phyloP scores from a whole-genome alignment of 2,888 invertebrate genomes.

The Baronia brevicornis region DNA sequence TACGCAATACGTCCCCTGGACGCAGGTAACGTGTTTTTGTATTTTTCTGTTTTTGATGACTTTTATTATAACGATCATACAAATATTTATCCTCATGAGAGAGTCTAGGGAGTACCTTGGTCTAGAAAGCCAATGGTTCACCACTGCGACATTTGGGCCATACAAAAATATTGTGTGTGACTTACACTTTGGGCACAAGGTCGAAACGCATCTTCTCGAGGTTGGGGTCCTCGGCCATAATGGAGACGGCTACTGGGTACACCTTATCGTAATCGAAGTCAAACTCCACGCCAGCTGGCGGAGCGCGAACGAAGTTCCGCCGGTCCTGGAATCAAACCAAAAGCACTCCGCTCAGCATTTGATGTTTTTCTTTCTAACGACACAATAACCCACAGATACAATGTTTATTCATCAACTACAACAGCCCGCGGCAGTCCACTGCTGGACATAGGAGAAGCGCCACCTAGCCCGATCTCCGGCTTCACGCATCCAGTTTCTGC shows the following conservation, averaged over 20 bases:
- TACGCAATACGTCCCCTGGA: no score
- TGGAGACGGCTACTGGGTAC: slow-evolving; percentile 95
- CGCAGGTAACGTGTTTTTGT: no score
- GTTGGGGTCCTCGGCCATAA: slow-evolving; percentile 95
- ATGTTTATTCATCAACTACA: neutral
- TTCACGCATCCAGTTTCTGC: no score
- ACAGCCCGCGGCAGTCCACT: no score
- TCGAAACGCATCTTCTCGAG: slow-evolving; percentile 99
- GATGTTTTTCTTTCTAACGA: no score
- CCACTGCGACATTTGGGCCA: neutral
- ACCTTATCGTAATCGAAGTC: slow-evolving; percentile 95
- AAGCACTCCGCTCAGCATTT: neutral
- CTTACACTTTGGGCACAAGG: slow-evolving; percentile 99
- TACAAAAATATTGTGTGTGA: slow-evolving; percentile 25
- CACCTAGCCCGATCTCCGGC: no score
- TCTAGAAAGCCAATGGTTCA: no score
- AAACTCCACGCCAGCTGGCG: slow-evolving; percentile 96
- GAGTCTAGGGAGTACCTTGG: no score
- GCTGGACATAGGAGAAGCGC: no score
- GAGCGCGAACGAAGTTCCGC: slow-evolving; percentile 97
- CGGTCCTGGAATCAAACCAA: slow-evolving; percentile 86
- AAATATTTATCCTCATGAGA: no score
- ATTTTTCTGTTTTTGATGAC: no score
- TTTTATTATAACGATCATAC: neutral
- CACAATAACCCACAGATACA: no score